A percentile compares a stretch with the other conserved stretches of the same genome.
These are phyloP conservation scores for Thymelicus sylvestris DNA, from an alignment of 2,888 invertebrate species.

Conservation along the genomic window DNA sequence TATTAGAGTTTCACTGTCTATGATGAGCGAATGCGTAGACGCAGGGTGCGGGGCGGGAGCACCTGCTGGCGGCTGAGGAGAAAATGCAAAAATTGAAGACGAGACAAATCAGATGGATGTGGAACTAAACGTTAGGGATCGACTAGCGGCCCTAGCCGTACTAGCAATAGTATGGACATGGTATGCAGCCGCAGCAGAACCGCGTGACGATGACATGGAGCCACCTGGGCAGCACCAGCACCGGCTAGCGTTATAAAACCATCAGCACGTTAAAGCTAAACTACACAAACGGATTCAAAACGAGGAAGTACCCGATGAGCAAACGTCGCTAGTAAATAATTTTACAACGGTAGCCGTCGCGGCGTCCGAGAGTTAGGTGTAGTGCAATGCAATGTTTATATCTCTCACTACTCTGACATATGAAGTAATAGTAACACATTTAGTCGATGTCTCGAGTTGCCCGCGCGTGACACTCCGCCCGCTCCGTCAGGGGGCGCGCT, in stretches of 20 bases:
- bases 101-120: slow-evolving; percentile 12
- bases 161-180: slow-evolving; percentile 1
- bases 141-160: slow-evolving; percentile 8
- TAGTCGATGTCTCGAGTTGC: slow-evolving; percentile 80
- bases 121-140: slow-evolving; percentile 35
- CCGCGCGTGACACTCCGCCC: slow-evolving; percentile 56
- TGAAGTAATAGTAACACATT: slow-evolving; percentile 80
- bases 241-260: slow-evolving; percentile 71
- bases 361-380: slow-evolving; percentile 57
- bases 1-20: slow-evolving; percentile 75
- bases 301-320: slow-evolving; percentile 79
- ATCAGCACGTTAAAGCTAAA: slow-evolving; percentile 68
- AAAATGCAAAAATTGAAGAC: slow-evolving; percentile 38
- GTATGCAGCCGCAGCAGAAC: slow-evolving; percentile 34
- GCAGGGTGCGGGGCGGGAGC: slow-evolving; percentile 41
- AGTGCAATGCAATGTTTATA: slow-evolving; percentile 58
- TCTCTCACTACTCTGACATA: slow-evolving; percentile 61
- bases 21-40: slow-evolving; percentile 58
- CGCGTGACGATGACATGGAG: slow-evolving; percentile 28
- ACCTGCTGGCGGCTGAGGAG: slow-evolving; percentile 37
- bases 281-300: slow-evolving; percentile 78
- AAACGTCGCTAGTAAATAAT: slow-evolving; percentile 68
- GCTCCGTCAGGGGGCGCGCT: slow-evolving; percentile 29
- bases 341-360: slow-evolving; percentile 70
- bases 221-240: slow-evolving; percentile 38